phyloP scores from a whole-genome alignment of 2,888 invertebrate species.

The Lasioglossum zephyrum region DNA sequence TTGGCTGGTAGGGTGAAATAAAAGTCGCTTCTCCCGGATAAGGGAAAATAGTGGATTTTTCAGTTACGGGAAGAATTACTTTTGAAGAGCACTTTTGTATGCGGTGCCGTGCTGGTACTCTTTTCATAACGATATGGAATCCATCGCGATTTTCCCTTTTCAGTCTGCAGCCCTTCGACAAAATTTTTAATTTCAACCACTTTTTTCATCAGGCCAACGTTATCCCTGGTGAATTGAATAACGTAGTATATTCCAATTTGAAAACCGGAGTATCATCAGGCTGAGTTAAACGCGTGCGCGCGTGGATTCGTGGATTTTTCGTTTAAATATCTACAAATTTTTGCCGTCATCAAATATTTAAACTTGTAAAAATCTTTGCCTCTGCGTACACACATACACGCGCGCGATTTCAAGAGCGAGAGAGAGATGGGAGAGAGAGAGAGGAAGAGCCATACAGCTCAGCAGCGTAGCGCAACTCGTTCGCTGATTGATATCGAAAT shows the following conservation, averaged over 20 bases:
- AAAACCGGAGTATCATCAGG: neutral
- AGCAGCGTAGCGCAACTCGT: neutral
- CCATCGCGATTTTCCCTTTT: conserved; percentile 2
- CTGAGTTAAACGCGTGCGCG: neutral
- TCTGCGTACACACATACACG: neutral
- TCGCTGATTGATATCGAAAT: conserved; percentile 11
- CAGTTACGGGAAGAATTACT: neutral
- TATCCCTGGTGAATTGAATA: conserved; percentile 38
- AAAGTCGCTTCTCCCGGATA: neutral
- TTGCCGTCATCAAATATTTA: neutral
- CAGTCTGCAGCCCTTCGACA: neutral
- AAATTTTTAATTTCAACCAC: conserved; percentile 40
- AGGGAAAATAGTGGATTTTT: neutral
- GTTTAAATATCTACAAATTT: conserved; percentile 9
- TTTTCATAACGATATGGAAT: neutral
- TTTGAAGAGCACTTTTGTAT: conserved; percentile 1
- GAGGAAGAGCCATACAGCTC: neutral
- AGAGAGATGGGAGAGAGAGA: neutral
- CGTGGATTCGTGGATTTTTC: neutral
- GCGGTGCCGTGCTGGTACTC: neutral
- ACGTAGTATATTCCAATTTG: conserved; percentile 23
- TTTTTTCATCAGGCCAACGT: conserved; percentile 19
- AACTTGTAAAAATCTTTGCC: neutral
- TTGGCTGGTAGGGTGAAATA: neutral
- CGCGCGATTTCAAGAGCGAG: neutral